These are phyloP conservation scores for Phrynocephalus vlangalii DNA, from an alignment of 2,797 vertebrate genomes.

Conservation along the genomic window DNA sequence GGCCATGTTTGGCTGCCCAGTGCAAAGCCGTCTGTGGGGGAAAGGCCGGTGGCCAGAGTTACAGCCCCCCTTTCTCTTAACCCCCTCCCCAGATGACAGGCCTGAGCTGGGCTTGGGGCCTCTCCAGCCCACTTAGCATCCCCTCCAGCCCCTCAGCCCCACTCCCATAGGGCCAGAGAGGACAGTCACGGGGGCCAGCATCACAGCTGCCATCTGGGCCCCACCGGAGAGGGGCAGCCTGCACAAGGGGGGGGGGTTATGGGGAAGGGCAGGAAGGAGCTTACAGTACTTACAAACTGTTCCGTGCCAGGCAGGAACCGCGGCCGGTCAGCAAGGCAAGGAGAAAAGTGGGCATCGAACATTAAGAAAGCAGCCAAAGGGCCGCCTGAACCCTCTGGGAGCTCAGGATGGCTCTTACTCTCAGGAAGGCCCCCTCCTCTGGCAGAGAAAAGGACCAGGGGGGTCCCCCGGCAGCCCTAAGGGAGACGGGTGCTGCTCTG, in stretches of 20 bases:
- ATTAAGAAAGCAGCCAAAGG: neutral
- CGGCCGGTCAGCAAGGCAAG: neutral
- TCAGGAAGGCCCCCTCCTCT: neutral
- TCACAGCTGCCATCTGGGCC: neutral
- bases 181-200: neutral
- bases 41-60: too few species aligned
- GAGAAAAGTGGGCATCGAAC: neutral
- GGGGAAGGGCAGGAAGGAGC: neutral
- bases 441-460: too few species aligned
- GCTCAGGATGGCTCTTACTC: neutral
- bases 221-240: neutral
- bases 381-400: neutral
- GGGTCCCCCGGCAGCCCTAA: too few species aligned
- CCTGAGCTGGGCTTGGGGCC: too few species aligned
- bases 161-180: neutral
- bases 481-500: too few species aligned
- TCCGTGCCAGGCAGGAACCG: neutral
- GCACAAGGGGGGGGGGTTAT: neutral
- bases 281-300: slow-evolving; percentile 6
- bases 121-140: too few species aligned
- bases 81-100: neutral
- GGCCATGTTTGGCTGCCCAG: slow-evolving; percentile 87
- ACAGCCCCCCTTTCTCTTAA: too few species aligned
- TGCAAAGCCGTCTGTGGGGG: slow-evolving; percentile 82
- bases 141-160: neutral